phyloP scores from a whole-genome alignment of 2,113 vertebrate species.

The Alouatta palliata region DNA sequence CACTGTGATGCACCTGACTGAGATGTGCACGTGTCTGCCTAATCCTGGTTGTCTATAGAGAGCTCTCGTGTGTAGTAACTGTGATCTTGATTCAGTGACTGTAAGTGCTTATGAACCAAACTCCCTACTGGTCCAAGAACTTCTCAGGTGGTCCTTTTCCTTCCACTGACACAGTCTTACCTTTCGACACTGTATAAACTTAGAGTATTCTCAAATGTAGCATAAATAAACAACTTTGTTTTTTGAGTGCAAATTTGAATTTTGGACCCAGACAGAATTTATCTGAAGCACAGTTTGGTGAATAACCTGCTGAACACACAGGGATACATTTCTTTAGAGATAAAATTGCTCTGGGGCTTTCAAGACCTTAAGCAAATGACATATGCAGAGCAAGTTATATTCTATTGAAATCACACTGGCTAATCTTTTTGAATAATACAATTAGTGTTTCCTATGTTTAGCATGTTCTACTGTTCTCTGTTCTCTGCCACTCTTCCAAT shows the following conservation, averaged over 20 bases:
- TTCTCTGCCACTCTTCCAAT: not conserved
- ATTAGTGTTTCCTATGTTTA: not conserved
- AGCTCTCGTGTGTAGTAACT: not conserved
- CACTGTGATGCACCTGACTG: fast-evolving
- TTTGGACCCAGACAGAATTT: not conserved
- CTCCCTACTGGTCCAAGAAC: not conserved
- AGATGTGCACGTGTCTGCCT: fast-evolving
- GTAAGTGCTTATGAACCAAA: not conserved
- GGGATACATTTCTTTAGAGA: not conserved
- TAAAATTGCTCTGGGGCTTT: not conserved
- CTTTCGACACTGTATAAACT: not conserved
- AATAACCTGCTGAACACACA: not conserved
- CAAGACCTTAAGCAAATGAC: not conserved
- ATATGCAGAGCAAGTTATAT: not conserved
- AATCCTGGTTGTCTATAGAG: not conserved
- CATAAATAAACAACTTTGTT: not conserved
- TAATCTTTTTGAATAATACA: not conserved
- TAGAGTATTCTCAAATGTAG: not conserved
- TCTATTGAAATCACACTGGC: not conserved
- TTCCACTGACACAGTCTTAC: not conserved
- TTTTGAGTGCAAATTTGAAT: not conserved
- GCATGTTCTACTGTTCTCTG: not conserved
- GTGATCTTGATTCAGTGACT: not conserved
- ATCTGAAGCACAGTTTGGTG: not conserved
- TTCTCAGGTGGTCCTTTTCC: not conserved